phyloP scores from a whole-genome alignment of 2,797 vertebrate species.

The Microhierax caerulescens region DNA sequence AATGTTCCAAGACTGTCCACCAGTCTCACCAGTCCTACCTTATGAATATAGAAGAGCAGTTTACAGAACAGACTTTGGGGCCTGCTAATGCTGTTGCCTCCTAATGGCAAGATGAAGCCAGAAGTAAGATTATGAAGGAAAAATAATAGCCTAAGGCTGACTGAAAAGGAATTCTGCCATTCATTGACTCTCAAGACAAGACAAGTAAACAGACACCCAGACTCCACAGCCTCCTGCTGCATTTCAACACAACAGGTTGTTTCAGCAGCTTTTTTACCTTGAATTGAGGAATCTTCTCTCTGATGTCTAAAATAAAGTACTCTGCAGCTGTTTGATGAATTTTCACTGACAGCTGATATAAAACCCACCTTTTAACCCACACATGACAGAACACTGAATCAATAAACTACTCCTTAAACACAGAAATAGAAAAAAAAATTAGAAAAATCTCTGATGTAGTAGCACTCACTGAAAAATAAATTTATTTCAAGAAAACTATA shows the following conservation, averaged over 20 bases:
- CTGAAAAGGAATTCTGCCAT: background rate
- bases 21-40: background rate
- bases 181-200: background rate
- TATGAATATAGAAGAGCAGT: background rate
- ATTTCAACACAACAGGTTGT: background rate
- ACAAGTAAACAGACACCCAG: background rate
- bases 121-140: too few species aligned
- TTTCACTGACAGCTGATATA: background rate
- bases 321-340: background rate
- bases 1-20: too few species aligned
- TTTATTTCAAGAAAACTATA: slow-evolving; percentile 48
- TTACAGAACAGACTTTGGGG: background rate
- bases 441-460: background rate
- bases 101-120: background rate
- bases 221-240: background rate
- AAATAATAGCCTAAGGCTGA: background rate
- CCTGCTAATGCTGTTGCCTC: background rate
- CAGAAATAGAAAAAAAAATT: background rate
- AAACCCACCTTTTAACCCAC: background rate
- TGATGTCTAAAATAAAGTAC: background rate
- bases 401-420: background rate
- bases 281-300: background rate
- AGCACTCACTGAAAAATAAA: slow-evolving; percentile 10
- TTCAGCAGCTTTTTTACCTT: background rate
- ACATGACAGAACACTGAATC: background rate